phyloP scores from a whole-genome alignment of 2,888 invertebrate genomes.

The Stenodema calcarata region DNA sequence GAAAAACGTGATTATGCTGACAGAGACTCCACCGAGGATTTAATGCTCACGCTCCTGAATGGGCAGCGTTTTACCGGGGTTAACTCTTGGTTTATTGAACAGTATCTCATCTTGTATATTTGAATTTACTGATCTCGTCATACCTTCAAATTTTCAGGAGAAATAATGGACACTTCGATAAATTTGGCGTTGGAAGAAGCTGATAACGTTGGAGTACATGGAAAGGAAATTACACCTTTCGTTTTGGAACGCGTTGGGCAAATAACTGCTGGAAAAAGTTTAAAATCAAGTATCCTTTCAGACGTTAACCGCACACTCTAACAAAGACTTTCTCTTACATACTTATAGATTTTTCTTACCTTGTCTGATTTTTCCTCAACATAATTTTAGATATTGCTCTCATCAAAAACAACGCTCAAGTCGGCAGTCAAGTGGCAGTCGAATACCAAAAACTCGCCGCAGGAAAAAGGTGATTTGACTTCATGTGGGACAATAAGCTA shows the following conservation, averaged over 20 bases:
- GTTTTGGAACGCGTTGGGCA: slow-evolving; percentile 78
- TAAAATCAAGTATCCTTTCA: slow-evolving; percentile 82
- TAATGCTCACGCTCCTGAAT: too few species aligned
- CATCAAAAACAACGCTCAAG: slow-evolving; percentile 89
- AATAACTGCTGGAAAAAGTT: slow-evolving; percentile 82
- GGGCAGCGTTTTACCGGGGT: too few species aligned
- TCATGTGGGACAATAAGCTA: neutral
- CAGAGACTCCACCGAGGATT: too few species aligned
- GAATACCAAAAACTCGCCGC: slow-evolving; percentile 7
- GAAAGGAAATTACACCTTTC: slow-evolving; percentile 93
- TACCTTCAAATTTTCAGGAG: slow-evolving; percentile 61
- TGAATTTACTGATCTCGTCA: too few species aligned
- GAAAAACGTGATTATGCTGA: too few species aligned
- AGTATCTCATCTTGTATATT: too few species aligned
- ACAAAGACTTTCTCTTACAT: too few species aligned
- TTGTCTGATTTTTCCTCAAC: slow-evolving; percentile 54
- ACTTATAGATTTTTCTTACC: too few species aligned
- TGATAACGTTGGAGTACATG: slow-evolving; percentile 68
- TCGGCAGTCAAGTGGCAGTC: slow-evolving; percentile 81
- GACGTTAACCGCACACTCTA: neutral
- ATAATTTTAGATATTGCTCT: slow-evolving; percentile 79
- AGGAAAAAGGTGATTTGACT: neutral
- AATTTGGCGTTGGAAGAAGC: slow-evolving; percentile 72
- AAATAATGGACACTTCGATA: slow-evolving; percentile 74
- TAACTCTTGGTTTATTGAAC: too few species aligned